phyloP scores from a whole-genome alignment of 2,797 vertebrate species.

The Hippoglossus hippoglossus region DNA sequence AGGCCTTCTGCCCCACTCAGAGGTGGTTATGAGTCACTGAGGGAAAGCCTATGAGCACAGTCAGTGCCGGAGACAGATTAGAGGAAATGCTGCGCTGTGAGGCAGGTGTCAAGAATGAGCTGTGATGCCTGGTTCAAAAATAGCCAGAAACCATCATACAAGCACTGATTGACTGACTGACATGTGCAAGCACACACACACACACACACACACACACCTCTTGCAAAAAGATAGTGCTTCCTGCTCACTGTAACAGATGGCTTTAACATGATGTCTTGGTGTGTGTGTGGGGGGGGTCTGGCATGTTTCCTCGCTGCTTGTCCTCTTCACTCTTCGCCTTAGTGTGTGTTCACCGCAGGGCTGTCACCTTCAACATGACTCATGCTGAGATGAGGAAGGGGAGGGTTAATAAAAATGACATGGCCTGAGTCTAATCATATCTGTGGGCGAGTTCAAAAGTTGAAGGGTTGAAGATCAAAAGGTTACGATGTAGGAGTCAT shows the following conservation, averaged over 20 bases:
- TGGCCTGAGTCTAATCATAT: slow-evolving; percentile 44
- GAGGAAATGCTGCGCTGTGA: slow-evolving; percentile 23
- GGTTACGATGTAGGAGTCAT: slow-evolving; percentile 9
- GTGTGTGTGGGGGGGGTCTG: slow-evolving; percentile 12
- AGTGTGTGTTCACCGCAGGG: slow-evolving; percentile 33
- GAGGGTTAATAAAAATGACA: slow-evolving; percentile 35
- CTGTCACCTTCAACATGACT: slow-evolving; percentile 58
- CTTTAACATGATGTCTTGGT: slow-evolving; percentile 46
- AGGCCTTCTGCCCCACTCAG: slow-evolving; percentile 5
- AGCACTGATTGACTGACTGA: background rate
- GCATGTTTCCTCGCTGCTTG: slow-evolving; percentile 41
- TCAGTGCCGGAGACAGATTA: slow-evolving; percentile 30
- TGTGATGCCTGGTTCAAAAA: slow-evolving; percentile 48
- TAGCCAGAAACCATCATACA: slow-evolving; percentile 27
- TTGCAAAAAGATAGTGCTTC: slow-evolving; percentile 32
- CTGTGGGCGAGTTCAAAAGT: slow-evolving; percentile 43
- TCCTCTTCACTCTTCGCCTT: slow-evolving; percentile 31
- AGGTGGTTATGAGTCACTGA: slow-evolving; percentile 37
- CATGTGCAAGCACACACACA: slow-evolving; percentile 12
- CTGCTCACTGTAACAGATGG: slow-evolving; percentile 67
- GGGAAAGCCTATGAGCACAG: slow-evolving; percentile 39
- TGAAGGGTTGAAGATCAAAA: slow-evolving; percentile 49
- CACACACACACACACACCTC: slow-evolving; percentile 20
- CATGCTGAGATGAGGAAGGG: slow-evolving; percentile 37
- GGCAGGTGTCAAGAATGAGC: slow-evolving; percentile 52